These are phyloP conservation scores for Clarias laeviceps DNA, from an alignment of 2,797 vertebrate species.

Conservation along the genomic window DNA sequence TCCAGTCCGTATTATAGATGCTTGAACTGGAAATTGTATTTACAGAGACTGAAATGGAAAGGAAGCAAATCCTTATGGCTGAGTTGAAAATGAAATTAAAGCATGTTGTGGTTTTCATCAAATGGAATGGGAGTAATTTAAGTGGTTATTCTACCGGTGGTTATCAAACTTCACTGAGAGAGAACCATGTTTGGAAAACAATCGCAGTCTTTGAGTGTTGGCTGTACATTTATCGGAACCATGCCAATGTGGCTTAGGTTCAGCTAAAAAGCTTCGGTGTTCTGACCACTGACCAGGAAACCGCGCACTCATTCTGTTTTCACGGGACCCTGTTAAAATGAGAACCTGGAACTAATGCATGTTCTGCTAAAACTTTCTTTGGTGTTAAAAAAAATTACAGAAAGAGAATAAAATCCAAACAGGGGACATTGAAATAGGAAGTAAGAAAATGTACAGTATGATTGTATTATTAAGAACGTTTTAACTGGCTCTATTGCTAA, in stretches of 20 bases:
- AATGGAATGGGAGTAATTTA: constrained; percentile 17
- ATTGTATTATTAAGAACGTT: constrained; percentile 19
- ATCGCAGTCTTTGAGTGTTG: constrained; percentile 26
- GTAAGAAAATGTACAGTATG: constrained; percentile 7
- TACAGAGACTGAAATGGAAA: constrained; percentile 45
- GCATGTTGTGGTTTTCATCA: constrained; percentile 26
- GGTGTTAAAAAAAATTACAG: constrained; percentile 27
- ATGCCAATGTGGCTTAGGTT: neutral
- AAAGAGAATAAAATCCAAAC: neutral
- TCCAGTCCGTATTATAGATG: neutral
- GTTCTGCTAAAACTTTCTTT: neutral
- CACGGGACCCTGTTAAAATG: neutral
- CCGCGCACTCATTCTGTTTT: constrained; percentile 13
- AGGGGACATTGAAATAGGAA: constrained; percentile 43
- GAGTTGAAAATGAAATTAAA: constrained; percentile 36
- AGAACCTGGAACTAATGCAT: neutral
- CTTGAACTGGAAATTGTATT: constrained; percentile 14
- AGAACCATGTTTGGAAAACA: constrained; percentile 56
- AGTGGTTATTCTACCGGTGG: constrained; percentile 31
- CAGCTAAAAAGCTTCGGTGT: constrained; percentile 22
- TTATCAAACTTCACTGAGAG: constrained; percentile 21
- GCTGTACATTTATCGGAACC: constrained; percentile 10
- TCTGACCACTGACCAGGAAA: constrained; percentile 15
- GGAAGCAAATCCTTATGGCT: constrained; percentile 35
- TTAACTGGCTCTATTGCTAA: constrained; percentile 11